These are phyloP conservation scores for Chloroclystis v-ata DNA, from an alignment of 2,888 invertebrate genomes.

Conservation along the genomic window DNA sequence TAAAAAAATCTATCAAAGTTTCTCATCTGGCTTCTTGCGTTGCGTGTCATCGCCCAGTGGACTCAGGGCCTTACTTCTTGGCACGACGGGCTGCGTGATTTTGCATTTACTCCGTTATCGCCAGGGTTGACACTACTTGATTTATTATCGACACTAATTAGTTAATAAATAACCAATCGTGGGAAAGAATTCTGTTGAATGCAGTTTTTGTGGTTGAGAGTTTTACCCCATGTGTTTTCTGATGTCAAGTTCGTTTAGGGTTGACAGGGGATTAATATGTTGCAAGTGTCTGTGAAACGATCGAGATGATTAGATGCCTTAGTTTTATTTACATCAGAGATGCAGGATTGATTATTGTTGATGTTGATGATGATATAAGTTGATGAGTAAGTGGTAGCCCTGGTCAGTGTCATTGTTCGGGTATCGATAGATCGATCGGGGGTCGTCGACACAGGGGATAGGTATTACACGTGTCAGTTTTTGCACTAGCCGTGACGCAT, in stretches of 20 bases:
- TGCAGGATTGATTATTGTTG: too few species aligned
- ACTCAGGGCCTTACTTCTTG: neutral
- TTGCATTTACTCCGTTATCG: slow-evolving; percentile 39
- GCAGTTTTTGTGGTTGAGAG: slow-evolving; percentile 1
- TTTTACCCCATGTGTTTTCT: neutral
- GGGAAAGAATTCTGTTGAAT: slow-evolving; percentile 9
- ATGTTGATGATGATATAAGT: too few species aligned
- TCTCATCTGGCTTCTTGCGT: too few species aligned
- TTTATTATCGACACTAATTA: slow-evolving; percentile 24
- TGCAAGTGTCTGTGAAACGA: neutral
- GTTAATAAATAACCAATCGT: slow-evolving; percentile 17
- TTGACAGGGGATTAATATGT: neutral
- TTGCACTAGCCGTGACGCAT: slow-evolving; percentile 28
- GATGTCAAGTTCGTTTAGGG: neutral
- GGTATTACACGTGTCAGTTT: slow-evolving; percentile 38
- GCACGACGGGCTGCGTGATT: slow-evolving; percentile 37
- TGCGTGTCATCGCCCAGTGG: too few species aligned
- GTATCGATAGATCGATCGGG: slow-evolving; percentile 44
- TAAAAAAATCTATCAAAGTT: too few species aligned
- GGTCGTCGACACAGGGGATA: slow-evolving; percentile 41
- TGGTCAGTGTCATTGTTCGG: slow-evolving; percentile 15
- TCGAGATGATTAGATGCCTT: neutral
- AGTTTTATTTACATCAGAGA: too few species aligned
- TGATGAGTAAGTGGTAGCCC: slow-evolving; percentile 11
- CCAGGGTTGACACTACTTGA: slow-evolving; percentile 35